Percentiles rank a stretch among this genome's conserved stretches.
These are phyloP conservation scores for Papilio gigon DNA, from an alignment of 2,888 invertebrate genomes.

Conservation along the genomic window DNA sequence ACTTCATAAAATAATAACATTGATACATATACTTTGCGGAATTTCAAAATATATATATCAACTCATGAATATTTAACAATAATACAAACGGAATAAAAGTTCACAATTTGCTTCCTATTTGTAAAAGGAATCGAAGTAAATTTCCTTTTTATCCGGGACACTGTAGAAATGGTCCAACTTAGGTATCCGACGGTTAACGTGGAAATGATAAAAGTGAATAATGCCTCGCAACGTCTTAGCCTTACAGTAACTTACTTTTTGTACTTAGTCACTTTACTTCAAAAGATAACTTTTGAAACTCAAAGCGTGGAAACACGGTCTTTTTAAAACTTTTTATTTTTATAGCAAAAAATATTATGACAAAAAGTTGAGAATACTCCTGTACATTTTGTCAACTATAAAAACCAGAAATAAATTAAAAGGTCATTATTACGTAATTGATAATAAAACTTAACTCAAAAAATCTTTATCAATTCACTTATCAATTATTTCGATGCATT, in stretches of 20 bases:
- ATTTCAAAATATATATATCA: too few species aligned
- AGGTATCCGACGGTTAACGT: conserved; percentile 38
- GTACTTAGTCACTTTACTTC: conserved; percentile 36
- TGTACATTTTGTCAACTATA: too few species aligned
- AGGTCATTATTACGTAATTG: too few species aligned
- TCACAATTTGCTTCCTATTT: conserved; percentile 29
- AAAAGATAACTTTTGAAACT: conserved; percentile 31
- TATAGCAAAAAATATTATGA: not conserved
- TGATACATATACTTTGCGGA: too few species aligned
- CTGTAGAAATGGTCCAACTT: conserved; percentile 38
- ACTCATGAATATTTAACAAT: too few species aligned
- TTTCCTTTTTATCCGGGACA: conserved; percentile 37
- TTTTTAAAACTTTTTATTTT: not conserved
- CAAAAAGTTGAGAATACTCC: too few species aligned
- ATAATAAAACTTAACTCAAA: not conserved
- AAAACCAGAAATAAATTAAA: too few species aligned
- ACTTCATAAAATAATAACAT: too few species aligned
- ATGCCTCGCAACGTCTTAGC: conserved; percentile 36
- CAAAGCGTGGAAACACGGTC: not conserved
- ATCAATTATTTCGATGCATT: too few species aligned
- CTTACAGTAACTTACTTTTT: conserved; percentile 36
- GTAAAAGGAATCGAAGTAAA: conserved; percentile 39
- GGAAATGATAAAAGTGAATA: conserved; percentile 42
- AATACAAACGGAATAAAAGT: conserved; percentile 23
- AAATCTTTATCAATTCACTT: not conserved